These are phyloP conservation scores for Apogon talboti DNA, from an alignment of 2,797 vertebrate species.

Conservation along the genomic window DNA sequence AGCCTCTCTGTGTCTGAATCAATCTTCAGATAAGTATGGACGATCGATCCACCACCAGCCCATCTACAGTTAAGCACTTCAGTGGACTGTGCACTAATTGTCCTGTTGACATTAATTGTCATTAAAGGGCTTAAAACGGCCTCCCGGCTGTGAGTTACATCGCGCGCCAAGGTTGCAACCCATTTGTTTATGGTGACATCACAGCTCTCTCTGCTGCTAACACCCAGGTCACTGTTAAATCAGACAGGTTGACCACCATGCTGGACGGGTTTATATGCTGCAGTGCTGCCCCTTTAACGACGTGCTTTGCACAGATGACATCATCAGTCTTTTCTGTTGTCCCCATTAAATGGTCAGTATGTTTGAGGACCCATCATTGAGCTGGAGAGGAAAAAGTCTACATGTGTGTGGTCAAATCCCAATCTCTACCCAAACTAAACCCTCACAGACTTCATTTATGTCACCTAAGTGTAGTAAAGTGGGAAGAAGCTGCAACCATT, in stretches of 20 bases:
- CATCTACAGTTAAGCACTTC: slow-evolving; percentile 79
- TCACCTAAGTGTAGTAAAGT: too few species aligned
- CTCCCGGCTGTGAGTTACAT: slow-evolving; percentile 70
- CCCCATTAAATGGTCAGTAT: slow-evolving; percentile 44
- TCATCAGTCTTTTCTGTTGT: slow-evolving; percentile 54
- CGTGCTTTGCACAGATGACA: slow-evolving; percentile 54
- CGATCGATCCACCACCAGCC: slow-evolving; percentile 76
- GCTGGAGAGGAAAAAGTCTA: slow-evolving; percentile 21
- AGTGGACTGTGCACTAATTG: slow-evolving; percentile 82
- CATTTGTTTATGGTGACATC: slow-evolving; percentile 81
- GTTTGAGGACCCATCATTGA: slow-evolving; percentile 44
- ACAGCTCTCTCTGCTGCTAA: slow-evolving; percentile 43
- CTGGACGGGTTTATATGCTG: slow-evolving; percentile 46
- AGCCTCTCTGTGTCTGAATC: slow-evolving; percentile 72
- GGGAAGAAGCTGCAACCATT: too few species aligned
- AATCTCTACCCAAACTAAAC: too few species aligned
- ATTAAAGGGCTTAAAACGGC: slow-evolving; percentile 82
- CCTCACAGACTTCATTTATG: too few species aligned
- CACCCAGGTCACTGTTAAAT: slow-evolving; percentile 50
- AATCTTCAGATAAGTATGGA: slow-evolving; percentile 80
- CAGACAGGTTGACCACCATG: slow-evolving; percentile 39
- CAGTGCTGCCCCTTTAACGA: slow-evolving; percentile 31
- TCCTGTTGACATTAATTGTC: slow-evolving; percentile 86
- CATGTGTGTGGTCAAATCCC: slow-evolving; percentile 3
- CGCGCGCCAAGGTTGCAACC: slow-evolving; percentile 58